phyloP scores from a whole-genome alignment of 1,140 invertebrate species.

The Pygmarrhopalites habei region DNA sequence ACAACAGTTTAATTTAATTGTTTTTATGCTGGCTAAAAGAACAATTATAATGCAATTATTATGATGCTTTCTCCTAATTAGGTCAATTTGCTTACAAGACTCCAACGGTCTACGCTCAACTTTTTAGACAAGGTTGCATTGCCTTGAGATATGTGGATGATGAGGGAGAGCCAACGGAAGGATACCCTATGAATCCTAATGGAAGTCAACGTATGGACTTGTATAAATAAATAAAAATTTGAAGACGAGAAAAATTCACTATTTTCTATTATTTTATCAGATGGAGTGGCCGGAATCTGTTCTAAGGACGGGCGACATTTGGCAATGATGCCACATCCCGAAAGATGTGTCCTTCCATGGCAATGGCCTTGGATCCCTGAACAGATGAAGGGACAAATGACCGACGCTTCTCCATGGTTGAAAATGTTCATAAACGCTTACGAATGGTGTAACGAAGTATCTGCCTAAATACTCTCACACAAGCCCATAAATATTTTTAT shows the following conservation, averaged over 20 bases:
- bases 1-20: background rate
- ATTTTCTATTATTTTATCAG: conserved; percentile 43
- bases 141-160: conserved; percentile 81
- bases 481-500: no score
- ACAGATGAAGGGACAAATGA: conserved; percentile 43
- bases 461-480: no score
- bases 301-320: conserved; percentile 84
- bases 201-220: conserved; percentile 61
- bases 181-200: conserved; percentile 91
- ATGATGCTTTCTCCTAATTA: conserved; percentile 40
- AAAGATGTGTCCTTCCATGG: conserved; percentile 75
- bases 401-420: conserved; percentile 71
- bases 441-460: conserved; percentile 57
- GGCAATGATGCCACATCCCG: conserved; percentile 97
- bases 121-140: conserved; percentile 58
- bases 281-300: conserved; percentile 78
- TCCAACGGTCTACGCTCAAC: conserved; percentile 47
- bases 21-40: background rate
- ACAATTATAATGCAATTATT: background rate
- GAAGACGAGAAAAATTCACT: background rate
- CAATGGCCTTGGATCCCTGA: conserved; percentile 71
- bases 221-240: no score
- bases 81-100: conserved; percentile 53
- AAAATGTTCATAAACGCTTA: conserved; percentile 87
- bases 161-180: conserved; percentile 60